Conservation (phyloP, 2,797 vertebrate species). For the Perdix hodgsoniae region DNA sequence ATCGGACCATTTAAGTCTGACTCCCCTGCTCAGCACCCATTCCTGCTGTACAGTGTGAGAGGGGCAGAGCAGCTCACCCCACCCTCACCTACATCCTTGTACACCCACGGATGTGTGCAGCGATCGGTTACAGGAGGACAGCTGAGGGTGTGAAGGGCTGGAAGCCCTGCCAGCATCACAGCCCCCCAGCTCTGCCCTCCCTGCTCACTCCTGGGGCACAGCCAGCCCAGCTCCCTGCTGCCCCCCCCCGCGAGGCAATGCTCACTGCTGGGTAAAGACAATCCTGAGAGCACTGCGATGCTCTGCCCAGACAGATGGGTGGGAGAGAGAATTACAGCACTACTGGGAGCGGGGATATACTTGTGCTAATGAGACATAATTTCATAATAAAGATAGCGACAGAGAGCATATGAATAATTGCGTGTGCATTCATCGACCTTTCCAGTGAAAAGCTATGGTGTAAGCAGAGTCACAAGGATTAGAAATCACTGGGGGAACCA, state of each 20-base stretch:
- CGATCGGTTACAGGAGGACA: rapidly evolving
- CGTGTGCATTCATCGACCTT: not conserved
- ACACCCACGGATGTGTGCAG: not conserved
- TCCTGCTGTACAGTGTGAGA: rapidly evolving
- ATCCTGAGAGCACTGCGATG: rapidly evolving
- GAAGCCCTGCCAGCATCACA: rapidly evolving
- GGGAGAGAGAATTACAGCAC: rapidly evolving
- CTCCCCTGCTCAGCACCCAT: rapidly evolving
- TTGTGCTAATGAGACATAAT: not conserved
- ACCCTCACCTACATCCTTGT: not conserved
- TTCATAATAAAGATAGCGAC: not conserved
- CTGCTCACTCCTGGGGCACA: rapidly evolving
- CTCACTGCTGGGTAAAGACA: not conserved
- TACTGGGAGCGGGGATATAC: rapidly evolving
- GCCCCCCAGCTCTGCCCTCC: not conserved
- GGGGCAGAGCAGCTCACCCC: not conserved
- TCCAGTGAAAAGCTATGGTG: not conserved
- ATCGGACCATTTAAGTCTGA: not conserved
- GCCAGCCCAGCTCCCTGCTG: not conserved
- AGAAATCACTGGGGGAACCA: not conserved
- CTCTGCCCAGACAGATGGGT: not conserved
- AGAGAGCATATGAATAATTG: not conserved
- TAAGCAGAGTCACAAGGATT: not conserved
- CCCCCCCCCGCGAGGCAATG: rapidly evolving
- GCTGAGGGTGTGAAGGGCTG: not conserved